Conservation (phyloP, 2,113 vertebrate genomes). For the Cacatua alba region DNA sequence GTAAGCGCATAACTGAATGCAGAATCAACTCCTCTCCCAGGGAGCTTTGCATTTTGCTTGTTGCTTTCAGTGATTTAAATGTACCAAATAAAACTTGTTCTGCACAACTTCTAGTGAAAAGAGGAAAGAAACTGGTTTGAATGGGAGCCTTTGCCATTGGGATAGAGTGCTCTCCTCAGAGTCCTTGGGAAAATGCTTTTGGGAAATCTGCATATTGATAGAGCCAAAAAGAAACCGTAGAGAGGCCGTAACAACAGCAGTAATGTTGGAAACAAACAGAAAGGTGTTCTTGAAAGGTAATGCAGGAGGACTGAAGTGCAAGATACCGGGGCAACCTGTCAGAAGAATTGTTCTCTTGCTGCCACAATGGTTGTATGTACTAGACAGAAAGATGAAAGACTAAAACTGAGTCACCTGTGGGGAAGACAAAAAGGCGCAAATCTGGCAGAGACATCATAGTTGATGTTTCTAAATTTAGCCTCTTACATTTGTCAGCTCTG, state of each 20-base stretch:
- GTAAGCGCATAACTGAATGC: neutral
- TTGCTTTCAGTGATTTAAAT: neutral
- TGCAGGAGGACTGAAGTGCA: neutral
- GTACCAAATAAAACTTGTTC: neutral
- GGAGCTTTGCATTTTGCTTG: neutral
- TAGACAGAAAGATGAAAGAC: neutral
- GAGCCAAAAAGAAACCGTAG: neutral
- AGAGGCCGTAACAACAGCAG: neutral
- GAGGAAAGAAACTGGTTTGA: neutral
- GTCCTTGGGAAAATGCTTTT: neutral
- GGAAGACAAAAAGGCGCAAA: neutral
- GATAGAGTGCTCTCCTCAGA: neutral
- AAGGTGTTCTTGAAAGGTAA: neutral
- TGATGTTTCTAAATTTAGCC: neutral
- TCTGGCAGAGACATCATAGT: neutral
- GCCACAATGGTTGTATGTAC: neutral
- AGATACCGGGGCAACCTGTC: neutral
- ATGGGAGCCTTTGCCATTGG: neutral
- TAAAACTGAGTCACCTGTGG: neutral
- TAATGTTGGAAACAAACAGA: neutral
- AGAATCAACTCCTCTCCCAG: neutral
- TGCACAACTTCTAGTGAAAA: neutral
- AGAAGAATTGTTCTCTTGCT: neutral
- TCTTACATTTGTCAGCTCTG: neutral
- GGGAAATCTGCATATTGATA: neutral